Base-by-base conservation (phyloP, 2,113 vertebrate genomes). In the Ochotona princeps region DNA sequence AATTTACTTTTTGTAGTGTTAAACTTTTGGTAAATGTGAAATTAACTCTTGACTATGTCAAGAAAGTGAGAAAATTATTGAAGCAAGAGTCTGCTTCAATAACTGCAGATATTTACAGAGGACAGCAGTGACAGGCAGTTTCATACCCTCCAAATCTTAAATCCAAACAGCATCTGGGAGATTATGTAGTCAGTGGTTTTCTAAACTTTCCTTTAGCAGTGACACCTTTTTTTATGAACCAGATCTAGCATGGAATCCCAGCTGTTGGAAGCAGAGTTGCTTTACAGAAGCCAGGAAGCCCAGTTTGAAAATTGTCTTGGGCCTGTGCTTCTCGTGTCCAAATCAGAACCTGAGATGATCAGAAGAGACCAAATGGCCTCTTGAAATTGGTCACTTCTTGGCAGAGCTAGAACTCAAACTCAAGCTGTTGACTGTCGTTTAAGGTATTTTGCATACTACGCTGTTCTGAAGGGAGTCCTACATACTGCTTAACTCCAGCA, bases 31-130 rank as follows among this genome's bases (percentile, higher is more conserved):
- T 57, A 73, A 67, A 66, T 21, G 7, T 32, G 32, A 80, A 70
- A 66, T 66, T 1, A 12, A 74, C 65, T 74, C 91, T 44, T 88
- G 30, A 18, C 51, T 73, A 30, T 35, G 26, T 79, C 30, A 70
- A 66, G 76, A 57, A 54, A 28, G 54, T 69, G 23, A 69, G 72
- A 88, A 60, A 81, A 60, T 18, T 30, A 14, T 69, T 72, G 67
- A 83, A 92, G 49, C 2, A 47, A 83, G 18, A 49, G 21, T 60
- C 81, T 94, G 18, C 63, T 60, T 65, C 86, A 90, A 35, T 73
- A 95, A 72, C 75, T 82, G 87, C 90, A 93, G 13, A 26, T 35
- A 15, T 26, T 38, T 21, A 0, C 3, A 67, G 75, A 81, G 11
- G 32, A 12, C 10, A 69, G 44, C 49, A 57, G 15, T 11, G 21